Percentiles rank a stretch among this genome's conserved stretches.
Conservation (phyloP, 92 coral and sea anemone species). For the Pocillopora meandrina region DNA sequence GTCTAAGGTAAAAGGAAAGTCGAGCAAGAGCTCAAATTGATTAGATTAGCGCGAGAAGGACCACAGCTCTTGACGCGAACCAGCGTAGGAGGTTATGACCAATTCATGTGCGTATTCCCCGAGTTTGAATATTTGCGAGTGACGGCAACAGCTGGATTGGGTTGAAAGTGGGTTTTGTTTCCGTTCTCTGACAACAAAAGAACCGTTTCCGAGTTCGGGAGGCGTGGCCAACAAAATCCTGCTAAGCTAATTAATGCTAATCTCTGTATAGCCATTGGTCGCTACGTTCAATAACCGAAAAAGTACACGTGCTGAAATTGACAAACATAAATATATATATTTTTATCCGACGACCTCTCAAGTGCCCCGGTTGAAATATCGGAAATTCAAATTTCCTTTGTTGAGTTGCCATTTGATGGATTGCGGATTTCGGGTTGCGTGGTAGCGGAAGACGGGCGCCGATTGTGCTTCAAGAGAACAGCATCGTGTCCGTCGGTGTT, state of each 20-base stretch:
- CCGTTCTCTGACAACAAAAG: conserved; percentile 70
- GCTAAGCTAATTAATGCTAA: conserved; percentile 57
- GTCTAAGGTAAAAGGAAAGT: not conserved
- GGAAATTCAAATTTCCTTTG: conserved; percentile 43
- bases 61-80: conserved; percentile 33
- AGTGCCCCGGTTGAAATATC: conserved; percentile 29
- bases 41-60: not conserved
- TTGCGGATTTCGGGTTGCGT: not conserved
- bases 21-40: not conserved
- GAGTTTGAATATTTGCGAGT: conserved; percentile 47
- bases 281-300: conserved; percentile 36
- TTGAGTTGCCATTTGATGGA: conserved; percentile 11
- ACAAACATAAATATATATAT: conserved; percentile 56
- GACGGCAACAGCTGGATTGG: conserved; percentile 69
- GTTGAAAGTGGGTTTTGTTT: conserved; percentile 73
- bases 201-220: conserved; percentile 71
- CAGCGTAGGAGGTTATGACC: conserved; percentile 48
- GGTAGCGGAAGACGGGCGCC: not conserved
- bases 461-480: not conserved
- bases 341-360: conserved; percentile 28
- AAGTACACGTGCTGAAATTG: conserved; percentile 65
- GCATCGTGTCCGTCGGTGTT: not conserved
- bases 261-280: conserved; percentile 47
- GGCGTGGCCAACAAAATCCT: conserved; percentile 66
- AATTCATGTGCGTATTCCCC: conserved; percentile 21